phyloP scores from a whole-genome alignment of 2,797 vertebrate species.

The Acrossocheilus fasciatus region DNA sequence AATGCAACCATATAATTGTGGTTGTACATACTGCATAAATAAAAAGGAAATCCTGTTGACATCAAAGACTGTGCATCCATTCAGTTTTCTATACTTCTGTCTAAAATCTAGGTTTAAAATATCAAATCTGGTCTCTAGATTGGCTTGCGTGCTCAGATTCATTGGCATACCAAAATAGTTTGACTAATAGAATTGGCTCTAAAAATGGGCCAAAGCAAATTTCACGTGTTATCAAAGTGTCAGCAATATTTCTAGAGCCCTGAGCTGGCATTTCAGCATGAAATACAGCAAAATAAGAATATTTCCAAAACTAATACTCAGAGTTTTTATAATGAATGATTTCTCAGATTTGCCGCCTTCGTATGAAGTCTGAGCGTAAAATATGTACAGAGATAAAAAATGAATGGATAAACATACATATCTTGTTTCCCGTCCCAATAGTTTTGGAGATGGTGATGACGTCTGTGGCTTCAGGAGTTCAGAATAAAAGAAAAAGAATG shows the following conservation, averaged over 20 bases:
- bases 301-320: neutral
- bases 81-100: neutral
- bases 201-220: neutral
- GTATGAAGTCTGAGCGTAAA: neutral
- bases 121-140: neutral
- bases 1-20: neutral
- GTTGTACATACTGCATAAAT: neutral
- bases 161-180: neutral
- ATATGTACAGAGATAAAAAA: slow-evolving; percentile 1
- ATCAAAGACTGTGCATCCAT: neutral
- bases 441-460: slow-evolving; percentile 76
- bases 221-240: neutral
- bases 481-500: slow-evolving; percentile 33
- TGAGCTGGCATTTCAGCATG: neutral
- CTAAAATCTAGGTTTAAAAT: neutral
- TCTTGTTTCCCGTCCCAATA: slow-evolving; percentile 93
- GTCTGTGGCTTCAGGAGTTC: slow-evolving; percentile 69
- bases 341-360: neutral
- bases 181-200: neutral
- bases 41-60: neutral
- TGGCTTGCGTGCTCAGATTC: neutral
- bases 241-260: neutral
- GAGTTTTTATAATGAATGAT: neutral
- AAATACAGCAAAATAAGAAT: neutral
- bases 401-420: slow-evolving; percentile 84